These are phyloP conservation scores for Solea solea DNA, from an alignment of 2,113 vertebrate species.

Conservation along the genomic window DNA sequence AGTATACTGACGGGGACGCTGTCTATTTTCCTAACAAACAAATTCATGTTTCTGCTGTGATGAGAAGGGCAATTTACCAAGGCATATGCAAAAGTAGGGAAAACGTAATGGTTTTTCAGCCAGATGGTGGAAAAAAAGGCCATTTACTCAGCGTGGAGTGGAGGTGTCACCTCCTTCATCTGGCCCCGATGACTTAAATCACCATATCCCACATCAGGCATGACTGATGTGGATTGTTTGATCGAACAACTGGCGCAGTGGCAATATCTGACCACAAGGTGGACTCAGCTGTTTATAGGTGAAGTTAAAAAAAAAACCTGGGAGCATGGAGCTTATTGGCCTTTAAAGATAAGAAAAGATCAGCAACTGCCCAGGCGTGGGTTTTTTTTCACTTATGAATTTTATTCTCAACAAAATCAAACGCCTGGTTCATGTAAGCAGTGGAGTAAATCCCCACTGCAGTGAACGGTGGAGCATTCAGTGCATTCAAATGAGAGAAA, in stretches of 20 bases:
- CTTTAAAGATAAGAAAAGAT: neutral
- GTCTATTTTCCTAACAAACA: slow-evolving; percentile 64
- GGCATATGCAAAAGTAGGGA: slow-evolving; percentile 67
- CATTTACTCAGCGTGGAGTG: neutral
- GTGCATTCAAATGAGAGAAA: neutral
- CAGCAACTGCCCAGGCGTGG: neutral
- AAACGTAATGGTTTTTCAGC: slow-evolving; percentile 13
- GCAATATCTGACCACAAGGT: slow-evolving; percentile 5
- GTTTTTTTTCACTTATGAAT: neutral
- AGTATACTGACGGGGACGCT: neutral
- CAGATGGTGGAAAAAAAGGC: slow-evolving; percentile 10
- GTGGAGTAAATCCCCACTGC: neutral
- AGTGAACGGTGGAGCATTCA: neutral
- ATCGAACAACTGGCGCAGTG: neutral
- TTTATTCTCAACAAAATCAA: neutral
- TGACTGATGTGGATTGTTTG: neutral
- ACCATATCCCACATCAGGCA: neutral
- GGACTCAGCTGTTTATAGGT: neutral
- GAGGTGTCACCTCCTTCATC: too few relatives aligned
- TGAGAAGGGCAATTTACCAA: slow-evolving; percentile 12
- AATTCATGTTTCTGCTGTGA: slow-evolving; percentile 34
- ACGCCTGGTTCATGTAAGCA: neutral
- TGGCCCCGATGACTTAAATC: too few relatives aligned
- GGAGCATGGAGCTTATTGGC: neutral
- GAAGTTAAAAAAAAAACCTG: neutral